Percentiles rank a stretch among this genome's conserved stretches.
Evolutionary conservation across 2,888 invertebrate genomes (phyloP).

Genomic region (Agonum fuliginosum): DNA sequence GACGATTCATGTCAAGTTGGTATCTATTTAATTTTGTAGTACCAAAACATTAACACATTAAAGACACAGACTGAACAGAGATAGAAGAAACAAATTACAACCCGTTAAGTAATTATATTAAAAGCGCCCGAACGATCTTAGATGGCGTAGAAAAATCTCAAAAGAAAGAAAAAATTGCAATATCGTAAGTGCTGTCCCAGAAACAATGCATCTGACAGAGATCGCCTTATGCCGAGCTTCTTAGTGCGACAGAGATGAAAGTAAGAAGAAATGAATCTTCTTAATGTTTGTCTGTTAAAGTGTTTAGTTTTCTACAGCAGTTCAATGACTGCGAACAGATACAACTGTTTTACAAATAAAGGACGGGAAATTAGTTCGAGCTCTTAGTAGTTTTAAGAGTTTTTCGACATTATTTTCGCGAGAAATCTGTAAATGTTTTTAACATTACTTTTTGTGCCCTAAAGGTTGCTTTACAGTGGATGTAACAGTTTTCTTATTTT

Average conservation of each 20-base stretch:
- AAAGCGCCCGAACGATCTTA: conserved; percentile 39
- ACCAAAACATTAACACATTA: no score
- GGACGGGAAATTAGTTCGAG: no score
- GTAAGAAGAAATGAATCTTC: conserved; percentile 28
- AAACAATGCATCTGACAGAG: conserved; percentile 31
- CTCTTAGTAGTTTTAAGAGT: no score
- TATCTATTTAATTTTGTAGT: no score
- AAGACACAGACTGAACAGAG: conserved; percentile 7
- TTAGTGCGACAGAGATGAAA: not conserved
- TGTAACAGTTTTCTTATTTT: no score
- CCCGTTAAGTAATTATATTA: conserved; percentile 58
- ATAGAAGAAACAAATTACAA: conserved; percentile 51
- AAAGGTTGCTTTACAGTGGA: no score
- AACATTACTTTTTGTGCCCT: no score
- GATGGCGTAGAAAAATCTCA: conserved; percentile 37
- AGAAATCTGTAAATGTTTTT: no score
- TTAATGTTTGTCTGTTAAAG: conserved; percentile 40
- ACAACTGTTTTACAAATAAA: conserved; percentile 27
- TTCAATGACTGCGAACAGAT: conserved; percentile 26
- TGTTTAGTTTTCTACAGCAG: conserved; percentile 13
- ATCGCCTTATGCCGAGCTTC: not conserved
- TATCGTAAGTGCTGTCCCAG: conserved; percentile 48
- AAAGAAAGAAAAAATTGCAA: conserved; percentile 54
- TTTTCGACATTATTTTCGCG: no score
- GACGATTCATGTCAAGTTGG: no score